Base-by-base conservation (phyloP, 2,888 invertebrate species). In the Margaritifera margaritifera region DNA sequence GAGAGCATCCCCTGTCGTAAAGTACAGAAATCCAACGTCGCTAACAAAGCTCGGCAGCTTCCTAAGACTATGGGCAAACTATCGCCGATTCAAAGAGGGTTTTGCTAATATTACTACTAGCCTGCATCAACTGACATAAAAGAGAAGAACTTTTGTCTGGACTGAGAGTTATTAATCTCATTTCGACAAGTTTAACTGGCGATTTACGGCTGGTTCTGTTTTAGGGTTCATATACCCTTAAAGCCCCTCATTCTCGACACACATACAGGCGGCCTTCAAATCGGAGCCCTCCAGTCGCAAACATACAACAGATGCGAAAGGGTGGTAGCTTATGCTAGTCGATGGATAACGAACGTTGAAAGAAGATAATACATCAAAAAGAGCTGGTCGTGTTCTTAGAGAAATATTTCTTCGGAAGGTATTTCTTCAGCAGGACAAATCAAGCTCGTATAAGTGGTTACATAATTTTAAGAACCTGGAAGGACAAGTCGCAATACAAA, bases 361-460 rank as follows among this genome's bases (percentile, higher is more conserved):
- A 27, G 60, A 11, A 62, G 56, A 50, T 76, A 74, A 53, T 76
- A 71, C 59, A 68, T 74, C 11, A 75, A 51, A 68, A 69, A 53
- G 77, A 78, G 63, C 52, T 75, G 15, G 55, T 75, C 4, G 74
- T 8, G 62, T 80, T 0, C 19, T 81, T 71, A 51, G 57, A 69
- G 4, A 68, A 73, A n/a, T 81, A 79, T 53, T 53, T 80, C 8
- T 72, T 62, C 62, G 75, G 81, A 5, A 54, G 59, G 24, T 18
- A 57, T 6, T 71, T 75, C 52, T 20, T 65, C 0, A 55, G 75
- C 1, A 58, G 73, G 18, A 72, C 74, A 18, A 78, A 80, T 52
- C 75, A 80, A 62, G 75, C 19, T 67, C 78, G 5, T 64, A 77
- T 57, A n/a, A 58, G 54, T 80, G 78, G 77, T 58, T 72, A 24